Conservation (phyloP, 2,888 invertebrate genomes). For the Scrobipalpa costella region DNA sequence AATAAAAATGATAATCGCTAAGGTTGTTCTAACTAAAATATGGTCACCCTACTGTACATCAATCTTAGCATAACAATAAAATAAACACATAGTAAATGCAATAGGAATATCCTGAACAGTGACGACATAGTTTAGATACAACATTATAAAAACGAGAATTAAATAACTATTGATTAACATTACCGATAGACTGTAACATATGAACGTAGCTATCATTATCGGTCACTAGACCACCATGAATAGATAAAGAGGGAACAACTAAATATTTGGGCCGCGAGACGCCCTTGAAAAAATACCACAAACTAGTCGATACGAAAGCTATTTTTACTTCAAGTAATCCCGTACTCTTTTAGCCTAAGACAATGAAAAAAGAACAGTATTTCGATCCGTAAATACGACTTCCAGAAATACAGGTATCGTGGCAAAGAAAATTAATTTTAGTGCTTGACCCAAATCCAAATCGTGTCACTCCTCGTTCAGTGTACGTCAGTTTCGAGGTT, state of each 20-base stretch:
- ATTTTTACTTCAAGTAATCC: slow-evolving; percentile 17
- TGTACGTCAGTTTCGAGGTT: slow-evolving; percentile 17
- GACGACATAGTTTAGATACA: background rate
- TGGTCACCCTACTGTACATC: background rate
- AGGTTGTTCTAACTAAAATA: background rate
- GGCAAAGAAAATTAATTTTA: slow-evolving; percentile 25
- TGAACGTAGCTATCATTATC: background rate
- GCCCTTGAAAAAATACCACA: slow-evolving; percentile 24
- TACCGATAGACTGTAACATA: background rate
- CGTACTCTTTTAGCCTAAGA: slow-evolving; percentile 7
- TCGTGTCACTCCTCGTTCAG: slow-evolving; percentile 28
- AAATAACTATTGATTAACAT: background rate
- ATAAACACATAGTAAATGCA: slow-evolving; percentile 5
- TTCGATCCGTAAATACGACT: background rate
- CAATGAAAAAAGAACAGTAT: slow-evolving; percentile 11
- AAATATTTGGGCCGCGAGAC: background rate
- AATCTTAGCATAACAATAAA: background rate
- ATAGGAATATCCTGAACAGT: background rate
- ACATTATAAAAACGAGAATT: no score
- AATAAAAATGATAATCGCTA: background rate
- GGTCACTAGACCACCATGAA: background rate
- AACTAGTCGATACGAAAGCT: background rate
- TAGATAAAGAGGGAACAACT: background rate
- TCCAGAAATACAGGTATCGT: slow-evolving; percentile 6
- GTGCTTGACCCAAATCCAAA: slow-evolving; percentile 28